Evolutionary conservation across 2,113 vertebrate genomes (phyloP).

Genomic region (Petrocephalus zakoni): DNA sequence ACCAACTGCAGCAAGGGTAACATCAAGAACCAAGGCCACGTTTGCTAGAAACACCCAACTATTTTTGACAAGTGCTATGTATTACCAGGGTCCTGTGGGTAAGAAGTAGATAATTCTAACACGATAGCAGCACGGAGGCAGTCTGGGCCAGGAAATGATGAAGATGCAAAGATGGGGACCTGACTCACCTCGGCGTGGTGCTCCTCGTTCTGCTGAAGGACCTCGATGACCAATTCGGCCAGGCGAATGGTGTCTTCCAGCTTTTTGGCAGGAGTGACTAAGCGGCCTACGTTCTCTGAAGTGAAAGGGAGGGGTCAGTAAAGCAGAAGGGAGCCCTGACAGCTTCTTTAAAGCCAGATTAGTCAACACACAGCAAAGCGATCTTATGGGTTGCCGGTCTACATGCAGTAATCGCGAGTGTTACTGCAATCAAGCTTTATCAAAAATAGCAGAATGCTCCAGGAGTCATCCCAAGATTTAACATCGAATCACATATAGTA

Average conservation of each 20-base stretch:
- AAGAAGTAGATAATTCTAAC: not conserved
- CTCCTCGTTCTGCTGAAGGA: constrained; percentile 97
- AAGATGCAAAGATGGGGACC: not conserved
- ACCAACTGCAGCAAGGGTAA: not conserved
- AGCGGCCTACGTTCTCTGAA: constrained; percentile 96
- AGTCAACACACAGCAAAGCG: not conserved
- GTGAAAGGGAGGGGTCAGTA: constrained; percentile 74
- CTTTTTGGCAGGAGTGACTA: constrained; percentile 98
- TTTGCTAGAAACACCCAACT: not conserved
- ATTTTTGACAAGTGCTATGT: not conserved
- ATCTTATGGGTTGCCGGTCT: not conserved
- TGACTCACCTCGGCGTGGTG: constrained; percentile 94
- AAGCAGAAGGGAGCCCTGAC: not conserved
- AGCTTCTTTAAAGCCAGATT: not conserved
- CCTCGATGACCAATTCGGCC: constrained; percentile 95
- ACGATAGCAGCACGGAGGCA: not conserved
- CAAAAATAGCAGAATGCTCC: not conserved
- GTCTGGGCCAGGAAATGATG: not conserved
- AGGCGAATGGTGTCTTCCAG: constrained; percentile 96
- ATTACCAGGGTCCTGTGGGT: not conserved
- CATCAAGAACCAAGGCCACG: not conserved
- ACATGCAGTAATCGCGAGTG: constrained; percentile 8
- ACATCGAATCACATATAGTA: not conserved
- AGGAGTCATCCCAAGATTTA: not conserved
- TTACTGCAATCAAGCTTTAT: not conserved